Percentiles rank a stretch among this genome's conserved stretches.
phyloP scores from a whole-genome alignment of 2,888 invertebrate genomes.

The Gandaritis pyraliata region DNA sequence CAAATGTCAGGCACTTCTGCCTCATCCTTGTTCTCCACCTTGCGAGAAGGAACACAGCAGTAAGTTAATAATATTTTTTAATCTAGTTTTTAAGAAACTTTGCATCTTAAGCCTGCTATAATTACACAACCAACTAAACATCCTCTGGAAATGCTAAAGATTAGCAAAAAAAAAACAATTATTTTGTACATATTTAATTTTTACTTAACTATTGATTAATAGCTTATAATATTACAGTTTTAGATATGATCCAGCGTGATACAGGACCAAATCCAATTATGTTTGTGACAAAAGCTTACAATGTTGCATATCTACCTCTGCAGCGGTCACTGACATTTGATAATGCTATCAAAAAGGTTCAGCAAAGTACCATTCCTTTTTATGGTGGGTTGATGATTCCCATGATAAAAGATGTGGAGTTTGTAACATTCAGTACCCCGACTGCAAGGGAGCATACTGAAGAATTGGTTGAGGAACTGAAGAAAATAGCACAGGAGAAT shows the following conservation, averaged over 20 bases:
- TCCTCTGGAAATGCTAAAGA: too few relatives aligned
- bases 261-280: slow-evolving; percentile 69
- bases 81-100: too few relatives aligned
- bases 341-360: slow-evolving; percentile 48
- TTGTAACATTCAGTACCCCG: slow-evolving; percentile 58
- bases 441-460: slow-evolving; percentile 35
- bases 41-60: slow-evolving; percentile 70
- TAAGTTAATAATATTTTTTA: slow-evolving; percentile 49
- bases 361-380: slow-evolving; percentile 49
- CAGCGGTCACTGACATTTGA: slow-evolving; percentile 57
- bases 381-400: slow-evolving; percentile 74
- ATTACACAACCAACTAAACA: too few relatives aligned
- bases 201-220: not conserved
- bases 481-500: slow-evolving; percentile 54
- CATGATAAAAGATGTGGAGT: slow-evolving; percentile 68
- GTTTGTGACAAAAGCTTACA: slow-evolving; percentile 62
- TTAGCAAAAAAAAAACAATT: too few relatives aligned
- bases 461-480: slow-evolving; percentile 58
- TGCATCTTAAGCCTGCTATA: too few relatives aligned
- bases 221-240: slow-evolving; percentile 59
- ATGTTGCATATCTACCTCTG: slow-evolving; percentile 66
- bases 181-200: too few relatives aligned
- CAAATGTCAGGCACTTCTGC: slow-evolving; percentile 59
- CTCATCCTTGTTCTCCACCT: slow-evolving; percentile 59
- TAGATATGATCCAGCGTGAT: slow-evolving; percentile 65